Evolutionary conservation across 2,888 invertebrate genomes (phyloP), one percentile per base, ranked within the genome.

Genomic region (Lapara coniferarum): DNA sequence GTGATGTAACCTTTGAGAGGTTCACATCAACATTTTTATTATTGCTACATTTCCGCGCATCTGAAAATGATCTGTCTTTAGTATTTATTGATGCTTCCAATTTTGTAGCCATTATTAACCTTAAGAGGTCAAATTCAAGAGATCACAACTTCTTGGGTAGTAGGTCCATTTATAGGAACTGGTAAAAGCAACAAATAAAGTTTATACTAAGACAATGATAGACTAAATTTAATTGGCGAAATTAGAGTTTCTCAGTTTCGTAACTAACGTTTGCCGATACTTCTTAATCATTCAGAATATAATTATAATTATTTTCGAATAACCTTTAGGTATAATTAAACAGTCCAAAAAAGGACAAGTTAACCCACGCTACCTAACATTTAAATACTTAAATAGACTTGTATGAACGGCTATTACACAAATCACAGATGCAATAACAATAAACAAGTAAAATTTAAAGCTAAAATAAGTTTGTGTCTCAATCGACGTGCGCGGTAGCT

Each of bases 381-480:
- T 46, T 13, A 12, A 25, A 59, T 16, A 2, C 25, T 2, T 25
- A 59, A 49, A 63, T 63, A 63, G 63, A 63, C 19, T 63, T 25
- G 63, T 63, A 63, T 30, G 37, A 37, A 58, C 19, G 46, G 37
- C 46, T 53, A 52, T 66, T 56, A 69, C 46, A 66, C 66, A 69
- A 37, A 49, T 63, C 51, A 66, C 37, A 55, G 44, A 66, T 57
- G 14, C 37, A 55, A 56, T 67, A 67, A 69, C 51, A 68, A 72
- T 68, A 63, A 70, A 69, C 44, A 70, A 72, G 37, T 66, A 68
- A 56, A 72, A 70, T 72, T 70, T 66, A 70, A 70, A 69, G 69
- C 69, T 68, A 51, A 66, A 66, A 67, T 66, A 63, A 67, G 66
- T 72, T 59, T 44, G 71, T 73, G 72, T 71, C 72, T 73, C 71